Percentiles rank a stretch among this genome's conserved stretches.
phyloP scores from a whole-genome alignment of 2,113 vertebrate species.

The Hyaena hyaena region DNA sequence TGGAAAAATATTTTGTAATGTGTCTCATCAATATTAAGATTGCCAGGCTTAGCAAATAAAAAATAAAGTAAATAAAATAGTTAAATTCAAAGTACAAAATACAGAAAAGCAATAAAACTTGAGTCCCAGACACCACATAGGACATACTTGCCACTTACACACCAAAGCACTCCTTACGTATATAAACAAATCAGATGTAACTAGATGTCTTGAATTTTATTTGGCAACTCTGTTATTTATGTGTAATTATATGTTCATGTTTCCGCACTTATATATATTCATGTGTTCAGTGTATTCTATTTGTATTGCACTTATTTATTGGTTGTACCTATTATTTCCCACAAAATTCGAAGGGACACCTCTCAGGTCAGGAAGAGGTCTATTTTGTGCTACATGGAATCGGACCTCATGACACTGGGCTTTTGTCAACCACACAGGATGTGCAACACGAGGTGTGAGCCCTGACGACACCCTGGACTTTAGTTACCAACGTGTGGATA shows the following conservation, averaged over 20 bases:
- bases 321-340: not conserved
- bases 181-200: not conserved
- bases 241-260: not conserved
- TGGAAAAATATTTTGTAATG: not conserved
- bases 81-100: not conserved
- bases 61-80: not conserved
- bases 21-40: not conserved
- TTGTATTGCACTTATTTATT: not conserved
- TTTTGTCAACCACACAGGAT: not conserved
- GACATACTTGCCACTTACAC: rapidly evolving
- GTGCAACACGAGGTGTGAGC: not conserved
- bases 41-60: not conserved
- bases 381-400: not conserved
- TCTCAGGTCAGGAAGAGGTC: not conserved
- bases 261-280: not conserved
- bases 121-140: no score
- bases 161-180: not conserved
- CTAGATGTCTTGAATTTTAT: no score
- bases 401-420: not conserved
- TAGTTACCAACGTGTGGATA: rapidly evolving
- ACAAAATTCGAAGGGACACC: not conserved
- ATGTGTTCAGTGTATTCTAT: no score
- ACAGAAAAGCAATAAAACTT: not conserved
- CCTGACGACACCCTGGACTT: rapidly evolving
- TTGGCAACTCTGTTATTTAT: not conserved